A percentile compares a stretch with the other conserved stretches of the same genome.
Evolutionary conservation across 2,113 vertebrate species (phyloP).

Genomic region (Cairina moschata): DNA sequence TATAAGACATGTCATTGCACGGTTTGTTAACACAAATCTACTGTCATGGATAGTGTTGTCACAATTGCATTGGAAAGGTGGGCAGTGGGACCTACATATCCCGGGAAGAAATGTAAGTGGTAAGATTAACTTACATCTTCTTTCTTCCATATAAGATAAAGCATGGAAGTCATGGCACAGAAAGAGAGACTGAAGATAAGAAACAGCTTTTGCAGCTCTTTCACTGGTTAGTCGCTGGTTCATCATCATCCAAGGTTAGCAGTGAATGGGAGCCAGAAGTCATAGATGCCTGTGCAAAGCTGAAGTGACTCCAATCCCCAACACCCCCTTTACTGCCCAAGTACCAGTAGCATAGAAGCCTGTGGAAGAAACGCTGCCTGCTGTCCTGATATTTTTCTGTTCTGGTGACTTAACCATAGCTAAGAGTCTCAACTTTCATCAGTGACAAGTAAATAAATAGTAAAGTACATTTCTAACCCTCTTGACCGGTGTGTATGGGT

Average conservation of each 20-base stretch:
- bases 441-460: not conserved
- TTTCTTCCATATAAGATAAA: not conserved
- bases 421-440: not conserved
- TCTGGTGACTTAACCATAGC: not conserved
- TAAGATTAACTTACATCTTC: not conserved
- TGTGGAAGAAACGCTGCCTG: not conserved
- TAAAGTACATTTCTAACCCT: not conserved
- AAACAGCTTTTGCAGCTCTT: not conserved
- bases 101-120: not conserved
- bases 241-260: not conserved
- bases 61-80: not conserved
- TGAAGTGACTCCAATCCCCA: not conserved
- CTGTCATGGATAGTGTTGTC: not conserved
- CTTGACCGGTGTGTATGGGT: not conserved
- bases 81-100: fast-evolving
- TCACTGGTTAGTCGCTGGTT: not conserved
- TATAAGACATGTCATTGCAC: not conserved
- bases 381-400: not conserved
- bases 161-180: not conserved
- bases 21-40: not conserved
- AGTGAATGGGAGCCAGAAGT: not conserved
- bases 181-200: not conserved
- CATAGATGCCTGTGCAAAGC: not conserved
- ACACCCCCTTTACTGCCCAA: not conserved
- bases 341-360: not conserved